Evolutionary conservation across 1,140 invertebrate species (phyloP).

Genomic region (Drosophila teissieri): DNA sequence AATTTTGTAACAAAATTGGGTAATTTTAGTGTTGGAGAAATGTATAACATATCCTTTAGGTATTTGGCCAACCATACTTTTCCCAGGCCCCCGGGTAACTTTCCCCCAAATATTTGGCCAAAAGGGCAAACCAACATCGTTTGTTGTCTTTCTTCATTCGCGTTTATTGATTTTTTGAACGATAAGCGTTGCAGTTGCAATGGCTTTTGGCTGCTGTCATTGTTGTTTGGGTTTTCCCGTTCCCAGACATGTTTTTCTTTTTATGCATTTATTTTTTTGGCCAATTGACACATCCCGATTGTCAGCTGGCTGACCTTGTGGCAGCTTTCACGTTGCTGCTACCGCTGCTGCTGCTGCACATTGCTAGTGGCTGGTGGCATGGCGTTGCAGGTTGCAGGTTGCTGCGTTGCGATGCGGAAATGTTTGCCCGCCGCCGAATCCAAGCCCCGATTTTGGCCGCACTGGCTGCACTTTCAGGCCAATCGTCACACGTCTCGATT

Average conservation of each 20-base stretch:
- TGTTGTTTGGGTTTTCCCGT: slow-evolving; percentile 39
- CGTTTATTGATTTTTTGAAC: slow-evolving; percentile 53
- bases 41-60: neutral
- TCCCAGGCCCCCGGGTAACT: slow-evolving; percentile 11
- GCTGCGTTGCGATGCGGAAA: slow-evolving; percentile 62
- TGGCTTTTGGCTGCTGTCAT: slow-evolving; percentile 30
- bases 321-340: slow-evolving; percentile 21
- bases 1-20: neutral
- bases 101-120: slow-evolving; percentile 23
- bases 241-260: slow-evolving; percentile 18
- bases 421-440: slow-evolving; percentile 27
- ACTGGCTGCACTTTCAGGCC: slow-evolving; percentile 76
- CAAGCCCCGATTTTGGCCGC: slow-evolving; percentile 54
- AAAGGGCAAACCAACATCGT: slow-evolving; percentile 24
- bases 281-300: slow-evolving; percentile 40
- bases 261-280: slow-evolving; percentile 15
- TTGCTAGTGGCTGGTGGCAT: neutral
- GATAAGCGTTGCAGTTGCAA: slow-evolving; percentile 55
- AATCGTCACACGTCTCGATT: slow-evolving; percentile 80
- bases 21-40: neutral
- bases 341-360: neutral
- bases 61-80: slow-evolving; percentile 1
- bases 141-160: slow-evolving; percentile 8
- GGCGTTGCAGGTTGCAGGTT: slow-evolving; percentile 21
- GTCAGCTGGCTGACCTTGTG: slow-evolving; percentile 62